Evolutionary conservation across 2,888 invertebrate species (phyloP), one percentile per base, ranked within the genome.

Genomic region (Cataglyphis altisquamis): DNA sequence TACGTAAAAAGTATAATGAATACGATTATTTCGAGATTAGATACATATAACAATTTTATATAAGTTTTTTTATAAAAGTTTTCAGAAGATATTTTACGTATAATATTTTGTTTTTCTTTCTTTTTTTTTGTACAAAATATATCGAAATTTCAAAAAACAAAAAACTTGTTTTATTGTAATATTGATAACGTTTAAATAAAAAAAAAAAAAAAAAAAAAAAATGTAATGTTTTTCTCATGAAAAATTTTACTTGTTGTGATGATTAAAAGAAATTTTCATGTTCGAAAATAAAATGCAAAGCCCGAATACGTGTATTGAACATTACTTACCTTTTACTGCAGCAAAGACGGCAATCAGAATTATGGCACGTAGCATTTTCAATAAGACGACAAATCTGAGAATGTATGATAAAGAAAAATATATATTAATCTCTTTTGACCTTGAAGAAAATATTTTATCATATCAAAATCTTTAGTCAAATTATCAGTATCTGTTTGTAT

Each of bases 321-420:
- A 6, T 67, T 70, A 3, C 57, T 45, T 78, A 80, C 78, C 70
- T 45, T 60, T 60, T 1, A 70, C 60, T 25, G 36, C 8, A 15
- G 5, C 21, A 8, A 70, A 60, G 0, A 3, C 8, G 3, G 9
- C 12, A 12, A 70, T 70, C 25, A 80, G 15, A 70, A 62, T 80
- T 36, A 62, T 0, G 0, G 10, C 18, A 18, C 70, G 36, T 0
- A 80, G 6, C 78, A 80, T 80, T 8, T 60, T 36, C 0, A 25
- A 3, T 57, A 18, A 18, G 21, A 10, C 15, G 1, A 57, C 1
- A 60, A 15, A 1, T 45, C 78, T 78, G 60, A 15, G 60, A 78
- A 68, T 29, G 10, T 1, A 15, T 15, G 36, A 75, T 32, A 41
- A 45, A 77, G 4, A 21, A 21, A 21, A 21, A 21, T 21, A 21